Percentiles rank a stretch among this genome's conserved stretches.
phyloP scores from a whole-genome alignment of 2,113 vertebrate genomes.

The Prochilodus magdalenae region DNA sequence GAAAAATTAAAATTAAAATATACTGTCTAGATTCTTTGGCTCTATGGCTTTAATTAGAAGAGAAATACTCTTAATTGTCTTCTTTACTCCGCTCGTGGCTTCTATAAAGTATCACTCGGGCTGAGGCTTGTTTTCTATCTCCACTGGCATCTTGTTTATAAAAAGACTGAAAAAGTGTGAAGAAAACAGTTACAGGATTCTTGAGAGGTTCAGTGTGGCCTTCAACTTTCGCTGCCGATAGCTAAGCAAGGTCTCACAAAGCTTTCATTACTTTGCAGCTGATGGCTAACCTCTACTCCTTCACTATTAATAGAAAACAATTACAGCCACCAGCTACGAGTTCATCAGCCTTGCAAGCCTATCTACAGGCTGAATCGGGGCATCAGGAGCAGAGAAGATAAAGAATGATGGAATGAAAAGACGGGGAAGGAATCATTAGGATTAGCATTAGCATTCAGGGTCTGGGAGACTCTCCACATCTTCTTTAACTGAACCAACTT shows the following conservation, averaged over 20 bases:
- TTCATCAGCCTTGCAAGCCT: slow-evolving; percentile 19
- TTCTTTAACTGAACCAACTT: neutral
- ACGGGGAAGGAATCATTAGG: neutral
- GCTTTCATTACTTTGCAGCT: slow-evolving; percentile 32
- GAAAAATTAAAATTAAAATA: too few relatives aligned
- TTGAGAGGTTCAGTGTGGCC: neutral
- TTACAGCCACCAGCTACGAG: slow-evolving; percentile 14
- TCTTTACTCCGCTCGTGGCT: too few relatives aligned
- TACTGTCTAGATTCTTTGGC: too few relatives aligned
- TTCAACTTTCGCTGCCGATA: neutral
- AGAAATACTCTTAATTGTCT: too few relatives aligned
- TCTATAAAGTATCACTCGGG: too few relatives aligned
- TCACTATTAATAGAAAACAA: slow-evolving; percentile 37
- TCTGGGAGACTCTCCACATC: neutral
- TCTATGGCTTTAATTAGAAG: too few relatives aligned
- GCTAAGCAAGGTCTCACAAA: neutral
- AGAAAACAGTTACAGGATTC: neutral
- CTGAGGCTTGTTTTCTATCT: neutral
- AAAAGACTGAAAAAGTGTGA: neutral
- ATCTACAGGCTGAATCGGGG: slow-evolving; percentile 23
- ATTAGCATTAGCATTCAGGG: too few relatives aligned
- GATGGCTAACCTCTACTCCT: slow-evolving; percentile 36
- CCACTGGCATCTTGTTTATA: slow-evolving; percentile 14
- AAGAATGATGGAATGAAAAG: neutral
- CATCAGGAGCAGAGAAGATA: slow-evolving; percentile 6